Base-by-base conservation (phyloP, 2,888 invertebrate species). In the Sphinx pinastri region DNA sequence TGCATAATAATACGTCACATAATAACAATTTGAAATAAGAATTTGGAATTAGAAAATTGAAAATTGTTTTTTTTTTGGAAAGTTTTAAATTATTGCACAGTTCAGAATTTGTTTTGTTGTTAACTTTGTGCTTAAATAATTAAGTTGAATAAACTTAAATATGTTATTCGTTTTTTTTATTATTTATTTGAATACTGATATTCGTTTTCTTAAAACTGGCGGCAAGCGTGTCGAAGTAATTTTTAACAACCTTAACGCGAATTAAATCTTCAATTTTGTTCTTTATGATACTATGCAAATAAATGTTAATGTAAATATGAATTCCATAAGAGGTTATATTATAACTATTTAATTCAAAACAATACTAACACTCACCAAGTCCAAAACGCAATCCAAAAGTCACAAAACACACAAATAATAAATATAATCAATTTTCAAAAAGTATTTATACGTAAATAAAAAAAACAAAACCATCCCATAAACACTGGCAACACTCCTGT, bases 351-450 rank as follows among this genome's bases (percentile, higher is more conserved):
- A 45, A 70, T 70, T 68, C 68, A 68, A 68, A 68, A 70, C 70
- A 71, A 72, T 59, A 74, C 74, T 69, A 69, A 70, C 73, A 90
- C 92, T 91, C 76, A 92, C 93, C 89, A 80, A 83, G 86, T 92
- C 92, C 92, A 88, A 91, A 90, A 85, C 89, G 92, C 92, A 93
- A 93, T 93, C 93, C 93, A 93, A 93, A 87, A 82, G 82, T 84
- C 85, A 89, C 86, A 84, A 86, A 86, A 89, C 90, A 88, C 79
- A 82, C 81, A 81, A 76, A 77, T 76, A 78, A 82, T 80, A 81
- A 76, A 77, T 76, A 78, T 76, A 75, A 78, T 76, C 76, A 75
- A 78, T 78, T 78, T 74, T 74, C 63, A 75, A 76, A 76, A 73
- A 73, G 60, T 63, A 54, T 69, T 73, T 75, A 74, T 80, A 77